Base-by-base conservation (phyloP, 64 coral and sea anemone species). In the Actinia equina region DNA sequence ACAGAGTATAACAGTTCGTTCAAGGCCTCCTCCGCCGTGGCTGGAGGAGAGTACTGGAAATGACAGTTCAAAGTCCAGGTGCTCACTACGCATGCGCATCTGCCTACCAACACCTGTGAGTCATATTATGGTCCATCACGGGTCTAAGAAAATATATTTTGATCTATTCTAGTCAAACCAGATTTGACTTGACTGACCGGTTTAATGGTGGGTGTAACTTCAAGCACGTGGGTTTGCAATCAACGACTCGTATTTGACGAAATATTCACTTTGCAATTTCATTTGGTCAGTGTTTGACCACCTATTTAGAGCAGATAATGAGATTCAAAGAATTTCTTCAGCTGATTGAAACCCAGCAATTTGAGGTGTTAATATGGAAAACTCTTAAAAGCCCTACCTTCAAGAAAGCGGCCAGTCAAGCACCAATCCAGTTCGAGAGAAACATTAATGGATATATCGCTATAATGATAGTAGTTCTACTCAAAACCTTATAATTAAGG, bases 61-160 rank as follows among this genome's bases (percentile, higher is more conserved):
- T 74, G 26, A 42, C 69, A 74, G 69, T 74, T 26, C 69, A 74
- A 74, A 74, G 26, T 74, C 69, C 69, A 74, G 78, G 44, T 81
- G 78, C 78, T 49, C 78, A 81, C 42, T 44, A 45, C 78, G 78
- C 78, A 63, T 85, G 83, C 83, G 83, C 83, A 85, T 85, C 83
- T 81, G 55, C 83, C 83, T 85, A 85, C 55, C 83, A 85, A 63
- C 83, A 85, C 83, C 83, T 63, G 83, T 85, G 83, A 85, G 83
- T 85, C 54, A 58, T 85, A 85, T 85, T 63, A 85, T 85, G 83
- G 83, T 85, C 30, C 30, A 37, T 37, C 83, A 85, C 15, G 43
- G 78, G 78, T 49, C 78, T 81, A 74, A 42, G 69, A 74, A 74
- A 74, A 74, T 74, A 74, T 81, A 81, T 65, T 65, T 65, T 23